A percentile compares a stretch with the other conserved stretches of the same genome.
These are phyloP conservation scores for Parelbella ahira DNA, from an alignment of 2,888 invertebrate genomes.

Conservation along the genomic window DNA sequence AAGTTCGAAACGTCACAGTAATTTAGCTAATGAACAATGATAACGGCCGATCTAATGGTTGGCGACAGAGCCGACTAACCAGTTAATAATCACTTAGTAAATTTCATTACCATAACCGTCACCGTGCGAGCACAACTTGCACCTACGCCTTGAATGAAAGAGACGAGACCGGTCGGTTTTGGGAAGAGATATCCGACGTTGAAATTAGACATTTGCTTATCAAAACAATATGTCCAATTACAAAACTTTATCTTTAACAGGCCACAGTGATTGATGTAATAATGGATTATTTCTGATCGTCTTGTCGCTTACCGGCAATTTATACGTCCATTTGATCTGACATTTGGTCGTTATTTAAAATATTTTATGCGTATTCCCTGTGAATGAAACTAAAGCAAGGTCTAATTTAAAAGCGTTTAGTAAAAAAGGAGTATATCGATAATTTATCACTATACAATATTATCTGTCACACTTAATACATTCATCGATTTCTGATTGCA, in stretches of 20 bases:
- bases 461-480: too few relatives aligned
- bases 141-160: slow-evolving; percentile 1
- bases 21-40: slow-evolving; percentile 24
- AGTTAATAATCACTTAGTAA: slow-evolving; percentile 20
- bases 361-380: too few relatives aligned
- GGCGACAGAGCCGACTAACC: slow-evolving; percentile 12
- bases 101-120: slow-evolving; percentile 26
- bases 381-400: too few relatives aligned
- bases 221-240: not conserved
- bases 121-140: not conserved
- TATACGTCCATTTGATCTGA: not conserved
- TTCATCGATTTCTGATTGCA: too few relatives aligned
- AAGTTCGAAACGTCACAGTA: slow-evolving; percentile 14
- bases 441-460: too few relatives aligned
- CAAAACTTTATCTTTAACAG: slow-evolving; percentile 1
- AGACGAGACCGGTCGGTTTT: slow-evolving; percentile 1
- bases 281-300: slow-evolving; percentile 5
- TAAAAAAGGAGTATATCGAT: too few relatives aligned
- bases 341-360: too few relatives aligned
- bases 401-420: too few relatives aligned
- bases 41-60: slow-evolving; percentile 16
- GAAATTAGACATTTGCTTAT: slow-evolving; percentile 3
- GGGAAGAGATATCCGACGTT: not conserved
- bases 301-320: slow-evolving; percentile 7
- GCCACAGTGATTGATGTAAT: slow-evolving; percentile 1